Conservation (phyloP, 2,888 invertebrate genomes). For the Fragum fragum region DNA sequence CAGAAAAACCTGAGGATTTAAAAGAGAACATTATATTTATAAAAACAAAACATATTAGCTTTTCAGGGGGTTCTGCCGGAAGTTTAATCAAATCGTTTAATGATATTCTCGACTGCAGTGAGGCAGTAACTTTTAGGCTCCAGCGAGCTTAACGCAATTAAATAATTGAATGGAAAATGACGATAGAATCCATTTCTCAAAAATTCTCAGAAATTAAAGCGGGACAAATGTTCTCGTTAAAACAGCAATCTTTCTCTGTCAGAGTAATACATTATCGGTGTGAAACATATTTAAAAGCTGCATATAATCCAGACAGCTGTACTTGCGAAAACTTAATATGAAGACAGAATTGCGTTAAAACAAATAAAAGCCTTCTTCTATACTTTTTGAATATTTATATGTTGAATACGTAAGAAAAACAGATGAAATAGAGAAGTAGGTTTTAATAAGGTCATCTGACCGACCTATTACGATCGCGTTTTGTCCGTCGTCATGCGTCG, state of each 20-base stretch:
- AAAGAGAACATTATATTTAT: neutral
- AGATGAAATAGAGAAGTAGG: too few species aligned
- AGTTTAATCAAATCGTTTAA: constrained; percentile 6
- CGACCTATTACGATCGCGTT: too few species aligned
- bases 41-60: constrained; percentile 5
- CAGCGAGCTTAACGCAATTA: neutral
- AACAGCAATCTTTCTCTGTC: constrained; percentile 3
- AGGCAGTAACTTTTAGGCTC: constrained; percentile 11
- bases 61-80: neutral
- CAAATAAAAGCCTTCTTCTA: too few species aligned
- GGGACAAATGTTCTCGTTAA: constrained; percentile 6
- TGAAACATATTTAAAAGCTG: too few species aligned
- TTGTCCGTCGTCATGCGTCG: too few species aligned
- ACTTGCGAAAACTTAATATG: too few species aligned
- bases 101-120: constrained; percentile 7
- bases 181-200: neutral
- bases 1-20: neutral
- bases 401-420: too few species aligned
- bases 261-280: neutral
- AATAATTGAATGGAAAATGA: constrained; percentile 11
- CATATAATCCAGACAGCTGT: too few species aligned
- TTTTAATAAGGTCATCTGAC: too few species aligned
- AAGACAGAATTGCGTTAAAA: too few species aligned
- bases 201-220: neutral
- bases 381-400: too few species aligned